Base-by-base conservation (phyloP, 2,888 invertebrate species). In the Silvanus unidentatus region DNA sequence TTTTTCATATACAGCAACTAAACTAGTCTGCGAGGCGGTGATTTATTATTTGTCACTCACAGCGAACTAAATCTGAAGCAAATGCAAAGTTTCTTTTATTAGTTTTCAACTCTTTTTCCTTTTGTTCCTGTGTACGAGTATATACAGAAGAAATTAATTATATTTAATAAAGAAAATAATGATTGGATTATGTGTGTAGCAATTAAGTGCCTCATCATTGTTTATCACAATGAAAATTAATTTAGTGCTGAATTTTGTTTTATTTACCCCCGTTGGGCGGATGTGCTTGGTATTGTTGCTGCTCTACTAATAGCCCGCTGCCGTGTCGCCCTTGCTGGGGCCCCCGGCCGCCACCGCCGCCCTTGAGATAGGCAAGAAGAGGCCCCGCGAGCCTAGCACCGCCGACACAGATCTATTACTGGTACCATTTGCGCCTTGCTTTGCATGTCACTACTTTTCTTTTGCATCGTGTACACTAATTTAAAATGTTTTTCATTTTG, bases 341-440 rank as follows among this genome's bases (percentile, higher is more conserved):
- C 75, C 67, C 53, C 68, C 68, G 63, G 62, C 68, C 69, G 73
- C 80, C 75, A 79, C 84, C 75, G 79, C 81, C 76, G 78, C 81
- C 78, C 80, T 87, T 82, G 88, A 90, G 83, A 81, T 86, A 78
- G 90, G 89, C 85, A 92, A 92, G 88, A 93, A 93, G 85, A 90
- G 93, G 80, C 86, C 91, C 81, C 86, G 83, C 76, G 84, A 85
- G 77, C 77, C 79, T 73, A 68, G 70, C 58, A 69, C 79, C 77
- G 80, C 81, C 76, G 84, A 84, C 79, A 86, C 86, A 78, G 88
- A 88, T 79, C 81, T 88, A 80, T 82, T 93, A 87, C 91, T 94
- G 93, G 93, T 94, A 93, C 88, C 85, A 77, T 69, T 65, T 57
- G 55, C 62, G 62, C 62, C 59, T 63, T 67, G 68, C 66, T 67